Conservation (phyloP, 2,797 vertebrate species). For the Caiman crocodilus region DNA sequence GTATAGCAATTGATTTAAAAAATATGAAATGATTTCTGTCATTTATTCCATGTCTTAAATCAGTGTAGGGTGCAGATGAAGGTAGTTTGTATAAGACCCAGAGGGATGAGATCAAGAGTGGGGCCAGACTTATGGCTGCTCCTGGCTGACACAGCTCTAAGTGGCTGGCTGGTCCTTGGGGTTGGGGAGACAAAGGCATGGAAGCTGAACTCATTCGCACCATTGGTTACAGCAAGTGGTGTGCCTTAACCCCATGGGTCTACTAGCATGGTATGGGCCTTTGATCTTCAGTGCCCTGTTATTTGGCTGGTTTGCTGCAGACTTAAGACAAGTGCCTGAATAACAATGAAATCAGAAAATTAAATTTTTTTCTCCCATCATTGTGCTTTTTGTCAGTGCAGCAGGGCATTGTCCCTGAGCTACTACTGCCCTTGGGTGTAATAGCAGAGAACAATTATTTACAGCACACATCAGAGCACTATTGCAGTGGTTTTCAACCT, state of each 20-base stretch:
- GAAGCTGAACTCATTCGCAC: no score
- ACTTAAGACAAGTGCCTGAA: conserved; percentile 52
- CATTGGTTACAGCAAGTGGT: no score
- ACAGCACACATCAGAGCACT: neutral
- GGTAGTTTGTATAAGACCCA: no score
- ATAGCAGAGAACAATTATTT: neutral
- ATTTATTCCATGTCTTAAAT: conserved; percentile 43
- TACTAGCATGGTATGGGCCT: no score
- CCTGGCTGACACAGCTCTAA: no score
- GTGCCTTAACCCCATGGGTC: no score
- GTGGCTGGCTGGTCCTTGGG: no score
- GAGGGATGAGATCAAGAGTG: no score
- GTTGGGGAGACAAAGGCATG: no score
- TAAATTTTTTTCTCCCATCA: conserved; percentile 34
- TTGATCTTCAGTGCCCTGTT: no score
- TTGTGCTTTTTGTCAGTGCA: conserved; percentile 21
- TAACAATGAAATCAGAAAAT: conserved; percentile 50
- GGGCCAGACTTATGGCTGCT: no score
- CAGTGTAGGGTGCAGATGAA: neutral
- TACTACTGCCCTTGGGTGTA: rapidly evolving
- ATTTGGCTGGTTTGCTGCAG: neutral
- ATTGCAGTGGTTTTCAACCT: no score
- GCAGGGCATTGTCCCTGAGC: neutral
- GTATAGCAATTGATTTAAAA: neutral
- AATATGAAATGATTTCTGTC: conserved; percentile 3